Percentiles rank a stretch among this genome's conserved stretches.
Conservation (phyloP, 2,888 invertebrate genomes). For the Dendrolimus houi region DNA sequence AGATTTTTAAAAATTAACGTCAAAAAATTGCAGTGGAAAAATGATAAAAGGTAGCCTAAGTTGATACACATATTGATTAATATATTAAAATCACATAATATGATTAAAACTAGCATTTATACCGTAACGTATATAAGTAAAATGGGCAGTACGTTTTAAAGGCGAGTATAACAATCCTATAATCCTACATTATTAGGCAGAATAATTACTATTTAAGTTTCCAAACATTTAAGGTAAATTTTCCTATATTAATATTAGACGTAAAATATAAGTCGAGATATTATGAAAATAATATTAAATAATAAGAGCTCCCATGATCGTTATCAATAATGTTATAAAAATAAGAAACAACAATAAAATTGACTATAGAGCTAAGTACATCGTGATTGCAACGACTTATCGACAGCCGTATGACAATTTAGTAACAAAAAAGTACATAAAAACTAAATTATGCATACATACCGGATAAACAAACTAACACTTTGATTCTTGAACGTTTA, state of each 20-base stretch:
- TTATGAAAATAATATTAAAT: not conserved
- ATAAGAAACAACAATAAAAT: slow-evolving; percentile 14
- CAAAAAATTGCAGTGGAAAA: too few species aligned
- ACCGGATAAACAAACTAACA: slow-evolving; percentile 1
- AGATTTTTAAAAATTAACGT: too few species aligned
- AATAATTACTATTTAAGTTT: not conserved
- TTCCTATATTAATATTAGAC: not conserved
- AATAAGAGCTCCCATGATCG: slow-evolving; percentile 1
- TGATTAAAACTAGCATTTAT: not conserved
- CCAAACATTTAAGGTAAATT: not conserved
- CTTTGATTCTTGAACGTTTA: too few species aligned
- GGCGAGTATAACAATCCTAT: not conserved
- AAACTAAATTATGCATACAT: too few species aligned
- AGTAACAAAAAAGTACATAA: too few species aligned
- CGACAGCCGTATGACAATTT: not conserved
- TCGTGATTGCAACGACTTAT: slow-evolving; percentile 13
- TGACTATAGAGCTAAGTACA: slow-evolving; percentile 23
- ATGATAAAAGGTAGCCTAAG: too few species aligned
- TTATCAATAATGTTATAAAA: slow-evolving; percentile 7
- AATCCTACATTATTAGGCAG: not conserved
- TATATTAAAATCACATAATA: not conserved
- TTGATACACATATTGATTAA: too few species aligned
- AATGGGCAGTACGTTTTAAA: not conserved
- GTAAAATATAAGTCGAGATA: not conserved
- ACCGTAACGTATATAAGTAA: not conserved